Base-by-base conservation (phyloP, 1,140 invertebrate species). In the Micrasema longulum region DNA sequence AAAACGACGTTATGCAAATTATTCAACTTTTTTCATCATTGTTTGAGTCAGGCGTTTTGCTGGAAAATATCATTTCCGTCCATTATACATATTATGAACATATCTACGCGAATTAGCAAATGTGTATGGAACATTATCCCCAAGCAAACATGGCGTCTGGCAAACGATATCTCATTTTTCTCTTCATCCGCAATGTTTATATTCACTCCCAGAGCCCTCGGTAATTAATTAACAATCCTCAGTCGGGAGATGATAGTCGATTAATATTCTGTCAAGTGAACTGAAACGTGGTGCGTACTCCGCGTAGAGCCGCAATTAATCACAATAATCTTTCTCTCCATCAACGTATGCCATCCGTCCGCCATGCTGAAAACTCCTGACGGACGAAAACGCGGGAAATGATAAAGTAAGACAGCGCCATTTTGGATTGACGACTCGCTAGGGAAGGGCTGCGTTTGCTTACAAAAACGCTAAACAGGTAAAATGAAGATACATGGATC, bases 201-300 rank as follows among this genome's bases (percentile, higher is more conserved):
- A 57, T 18, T 41, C 36, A 41, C 7, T 38, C 16, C 7, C 55
- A 14, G 55, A 26, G 16, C 22, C 1, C 41, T 38, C 7, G 0
- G 43, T 64, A 45, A 63, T 64, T 64, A 64, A 47, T 64, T 31
- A 64, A 26, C 22, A 45, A 64, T 45, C 60, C 43, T 23, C 60
- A 23, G 22, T 16, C 14, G 38, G 55, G 36, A 57, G 53, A 64
- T 47, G 60, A 64, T 45, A 31, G 60, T 47, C 60, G 60, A 64
- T 64, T 64, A 64, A 64, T 64, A 64, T 64, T 45, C 60, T 35
- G 43, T 64, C 60, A 64, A 47, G 60, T 64, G 41, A 64, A 64
- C 22, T 48, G 60, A 47, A 64, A 64, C 41, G 55, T 7, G 50
- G 20, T 31, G 50, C 50, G 50, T 53, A 23, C 55, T 11, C 35